Percentiles rank a stretch among this genome's conserved stretches.
These are phyloP conservation scores for Venturia canescens DNA, from an alignment of 1,140 invertebrate species.

Conservation along the genomic window DNA sequence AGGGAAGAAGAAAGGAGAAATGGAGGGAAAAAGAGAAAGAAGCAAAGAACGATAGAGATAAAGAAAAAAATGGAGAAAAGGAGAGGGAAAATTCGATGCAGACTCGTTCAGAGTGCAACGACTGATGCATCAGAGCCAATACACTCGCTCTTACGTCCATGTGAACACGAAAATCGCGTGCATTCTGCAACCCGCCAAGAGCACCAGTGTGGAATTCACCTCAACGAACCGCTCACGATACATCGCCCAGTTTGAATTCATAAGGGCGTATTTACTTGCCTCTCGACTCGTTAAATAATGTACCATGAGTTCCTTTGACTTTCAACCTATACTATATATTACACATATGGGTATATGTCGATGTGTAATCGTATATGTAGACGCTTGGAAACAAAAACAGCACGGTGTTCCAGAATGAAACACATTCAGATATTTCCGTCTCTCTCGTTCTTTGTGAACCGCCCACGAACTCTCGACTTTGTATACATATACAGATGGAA, in stretches of 20 bases:
- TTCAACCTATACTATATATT: neutral
- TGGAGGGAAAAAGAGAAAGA: too few species aligned
- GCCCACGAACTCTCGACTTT: too few species aligned
- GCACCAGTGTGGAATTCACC: neutral
- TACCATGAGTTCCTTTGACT: neutral
- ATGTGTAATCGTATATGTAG: too few species aligned
- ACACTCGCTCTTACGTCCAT: neutral
- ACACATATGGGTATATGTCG: too few species aligned
- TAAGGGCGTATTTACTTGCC: neutral
- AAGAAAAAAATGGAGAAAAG: neutral
- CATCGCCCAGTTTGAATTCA: neutral
- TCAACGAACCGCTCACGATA: constrained; percentile 2
- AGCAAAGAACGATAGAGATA: too few species aligned
- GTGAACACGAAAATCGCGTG: constrained; percentile 6
- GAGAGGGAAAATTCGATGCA: neutral
- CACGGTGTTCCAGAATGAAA: too few species aligned
- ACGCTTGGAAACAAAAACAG: too few species aligned
- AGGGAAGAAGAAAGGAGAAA: too few species aligned
- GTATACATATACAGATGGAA: too few species aligned
- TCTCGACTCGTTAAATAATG: neutral
- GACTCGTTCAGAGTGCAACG: neutral
- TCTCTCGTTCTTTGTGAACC: too few species aligned
- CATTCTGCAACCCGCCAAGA: constrained; percentile 6
- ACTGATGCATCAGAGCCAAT: constrained; percentile 7
- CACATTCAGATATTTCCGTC: too few species aligned